phyloP scores from a whole-genome alignment of 2,888 invertebrate genomes.

The Cephus pygmeus region DNA sequence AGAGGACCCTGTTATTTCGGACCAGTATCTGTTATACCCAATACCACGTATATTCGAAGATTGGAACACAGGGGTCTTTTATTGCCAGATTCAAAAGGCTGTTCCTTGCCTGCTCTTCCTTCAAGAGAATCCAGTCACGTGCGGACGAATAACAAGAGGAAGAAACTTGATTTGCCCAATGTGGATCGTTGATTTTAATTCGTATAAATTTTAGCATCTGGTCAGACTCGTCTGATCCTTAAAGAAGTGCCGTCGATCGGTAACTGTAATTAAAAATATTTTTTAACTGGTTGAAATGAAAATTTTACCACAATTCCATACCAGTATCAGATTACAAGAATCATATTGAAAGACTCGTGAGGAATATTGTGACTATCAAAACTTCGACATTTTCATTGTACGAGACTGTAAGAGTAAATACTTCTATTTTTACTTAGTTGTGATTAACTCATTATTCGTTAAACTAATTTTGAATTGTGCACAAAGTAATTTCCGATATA shows the following conservation, averaged over 20 bases:
- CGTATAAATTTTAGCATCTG: neutral
- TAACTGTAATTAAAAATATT: neutral
- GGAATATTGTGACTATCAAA: neutral
- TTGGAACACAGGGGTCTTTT: conserved; percentile 45
- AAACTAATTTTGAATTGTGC: neutral
- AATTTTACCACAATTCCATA: neutral
- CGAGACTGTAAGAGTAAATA: neutral
- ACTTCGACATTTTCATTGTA: neutral
- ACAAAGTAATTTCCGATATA: neutral
- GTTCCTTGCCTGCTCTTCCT: conserved; percentile 47
- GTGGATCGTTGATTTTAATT: neutral
- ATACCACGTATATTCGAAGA: conserved; percentile 50
- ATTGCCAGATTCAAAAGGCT: conserved; percentile 37
- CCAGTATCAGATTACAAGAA: neutral
- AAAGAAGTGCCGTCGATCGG: neutral
- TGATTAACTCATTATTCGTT: neutral
- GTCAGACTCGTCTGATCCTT: neutral
- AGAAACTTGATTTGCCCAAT: conserved; percentile 43
- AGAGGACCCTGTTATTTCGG: conserved; percentile 47
- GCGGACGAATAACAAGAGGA: conserved; percentile 42
- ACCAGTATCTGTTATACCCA: conserved; percentile 47
- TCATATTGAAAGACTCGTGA: neutral
- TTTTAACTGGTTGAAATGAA: neutral
- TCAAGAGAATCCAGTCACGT: conserved; percentile 34
- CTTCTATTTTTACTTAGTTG: neutral